Evolutionary conservation across 2,113 vertebrate genomes (phyloP).

Genomic region (Trichechus manatus): DNA sequence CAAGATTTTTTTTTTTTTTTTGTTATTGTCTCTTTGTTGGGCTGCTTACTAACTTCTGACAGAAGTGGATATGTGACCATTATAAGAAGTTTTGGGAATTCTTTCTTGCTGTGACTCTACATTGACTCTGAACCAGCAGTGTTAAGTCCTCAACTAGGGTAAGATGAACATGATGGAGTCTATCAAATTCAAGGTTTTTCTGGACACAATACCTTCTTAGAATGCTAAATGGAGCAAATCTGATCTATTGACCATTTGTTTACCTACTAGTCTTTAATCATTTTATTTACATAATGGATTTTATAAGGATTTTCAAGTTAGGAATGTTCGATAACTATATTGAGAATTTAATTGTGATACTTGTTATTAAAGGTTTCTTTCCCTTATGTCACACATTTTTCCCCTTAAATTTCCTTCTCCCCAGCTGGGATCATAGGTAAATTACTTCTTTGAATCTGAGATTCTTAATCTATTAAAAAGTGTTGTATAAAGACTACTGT

Average conservation of each 20-base stretch:
- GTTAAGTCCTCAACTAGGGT: background rate
- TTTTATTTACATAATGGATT: slow-evolving; percentile 46
- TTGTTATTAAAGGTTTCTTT: background rate
- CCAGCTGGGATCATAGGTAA: background rate
- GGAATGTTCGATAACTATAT: slow-evolving; percentile 23
- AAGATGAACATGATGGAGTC: background rate
- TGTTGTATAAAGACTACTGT: background rate
- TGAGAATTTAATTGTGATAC: slow-evolving; percentile 5
- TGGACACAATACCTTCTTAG: background rate
- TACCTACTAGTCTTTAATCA: background rate
- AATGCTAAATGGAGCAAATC: background rate
- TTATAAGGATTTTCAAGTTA: slow-evolving; percentile 3
- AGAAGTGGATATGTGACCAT: background rate
- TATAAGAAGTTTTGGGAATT: background rate
- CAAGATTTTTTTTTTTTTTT: background rate
- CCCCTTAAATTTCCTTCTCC: accelerated
- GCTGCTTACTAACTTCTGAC: background rate
- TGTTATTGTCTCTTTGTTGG: background rate
- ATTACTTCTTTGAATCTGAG: background rate
- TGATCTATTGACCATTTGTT: slow-evolving; percentile 26
- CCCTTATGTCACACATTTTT: background rate
- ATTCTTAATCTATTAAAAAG: slow-evolving; percentile 21
- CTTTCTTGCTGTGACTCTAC: background rate
- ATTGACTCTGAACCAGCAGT: background rate
- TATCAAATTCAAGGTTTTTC: background rate